Evolutionary conservation across 2,113 vertebrate genomes (phyloP), one percentile per base, ranked within the genome.

Genomic region (Catharus bicknelli): DNA sequence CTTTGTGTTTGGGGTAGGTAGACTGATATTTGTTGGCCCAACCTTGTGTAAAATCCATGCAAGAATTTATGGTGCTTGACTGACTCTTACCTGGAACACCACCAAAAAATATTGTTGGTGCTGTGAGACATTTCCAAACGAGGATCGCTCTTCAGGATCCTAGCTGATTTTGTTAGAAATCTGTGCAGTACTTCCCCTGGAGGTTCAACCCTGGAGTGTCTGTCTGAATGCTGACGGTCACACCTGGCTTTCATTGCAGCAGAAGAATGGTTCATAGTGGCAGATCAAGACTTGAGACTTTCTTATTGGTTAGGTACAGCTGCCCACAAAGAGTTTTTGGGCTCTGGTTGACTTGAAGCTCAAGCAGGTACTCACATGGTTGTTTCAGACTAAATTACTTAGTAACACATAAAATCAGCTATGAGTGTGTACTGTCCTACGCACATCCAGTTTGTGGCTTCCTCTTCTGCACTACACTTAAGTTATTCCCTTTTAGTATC

Each of bases 401-500:
- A 43, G 4, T 50, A 53, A 15, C 50, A 12, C 25, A 15, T 48
- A 66, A 85, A 87, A 36, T 1, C 16, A 53, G 13, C n/a, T 75
- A 82, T 72, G 25, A 25, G 7, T 69, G 12, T 38, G 21, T 73
- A 13, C 22, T 73, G 32, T 42, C n/a, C 45, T 82, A 53, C 7
- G 25, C 13, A 1, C 1, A 32, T 83, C 54, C 63, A 79, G 16
- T 51, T 64, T 74, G 55, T 80, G 84, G 40, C 43, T 95, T 92
- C 54, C 15, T 25, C 42, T 87, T 84, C 51, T 77, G 53, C 53
- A 23, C 48, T 75, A 14, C 53, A 18, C 55, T 89, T 69, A 69
- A 69, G 34, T 32, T 54, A 13, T 54, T 58, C 27, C 9, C 42
- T 92, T 95, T 79, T 38, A 83, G 88, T 72, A 62, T 75, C 69